These are phyloP conservation scores for Ceratotherium simum DNA, from an alignment of 2,113 vertebrate species.

Conservation along the genomic window DNA sequence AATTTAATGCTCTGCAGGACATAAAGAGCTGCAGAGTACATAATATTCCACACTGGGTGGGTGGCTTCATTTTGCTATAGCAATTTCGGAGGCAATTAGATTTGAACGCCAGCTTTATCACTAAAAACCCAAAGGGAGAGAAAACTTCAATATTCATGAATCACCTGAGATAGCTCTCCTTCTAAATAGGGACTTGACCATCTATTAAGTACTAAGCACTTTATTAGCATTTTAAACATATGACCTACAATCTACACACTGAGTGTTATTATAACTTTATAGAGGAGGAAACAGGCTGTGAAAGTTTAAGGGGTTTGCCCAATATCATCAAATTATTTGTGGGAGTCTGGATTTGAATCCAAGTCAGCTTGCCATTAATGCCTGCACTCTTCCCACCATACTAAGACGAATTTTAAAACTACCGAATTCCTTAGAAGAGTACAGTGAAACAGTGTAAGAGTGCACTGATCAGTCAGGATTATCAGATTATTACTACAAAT, in stretches of 20 bases:
- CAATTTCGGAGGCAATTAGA: constrained; percentile 59
- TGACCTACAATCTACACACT: not conserved
- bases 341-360: not conserved
- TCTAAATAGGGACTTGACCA: not conserved
- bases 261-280: not conserved
- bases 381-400: not conserved
- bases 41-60: not conserved
- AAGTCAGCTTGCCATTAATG: not conserved
- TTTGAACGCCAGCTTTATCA: constrained; percentile 18
- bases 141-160: constrained; percentile 60
- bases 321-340: not conserved
- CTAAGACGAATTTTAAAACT: not conserved
- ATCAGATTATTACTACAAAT: not conserved
- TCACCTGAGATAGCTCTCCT: not conserved
- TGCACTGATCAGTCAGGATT: not conserved
- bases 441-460: not conserved
- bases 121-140: not conserved
- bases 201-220: not conserved
- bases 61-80: constrained; percentile 19
- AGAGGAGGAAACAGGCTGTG: not conserved
- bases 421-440: not conserved
- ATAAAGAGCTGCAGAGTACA: constrained; percentile 31
- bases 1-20: constrained; percentile 47
- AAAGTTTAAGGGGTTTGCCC: not conserved
- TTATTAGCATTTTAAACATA: constrained; percentile 17